phyloP scores from a whole-genome alignment of 1,140 invertebrate genomes.

The Thaumatotibia leucotreta region DNA sequence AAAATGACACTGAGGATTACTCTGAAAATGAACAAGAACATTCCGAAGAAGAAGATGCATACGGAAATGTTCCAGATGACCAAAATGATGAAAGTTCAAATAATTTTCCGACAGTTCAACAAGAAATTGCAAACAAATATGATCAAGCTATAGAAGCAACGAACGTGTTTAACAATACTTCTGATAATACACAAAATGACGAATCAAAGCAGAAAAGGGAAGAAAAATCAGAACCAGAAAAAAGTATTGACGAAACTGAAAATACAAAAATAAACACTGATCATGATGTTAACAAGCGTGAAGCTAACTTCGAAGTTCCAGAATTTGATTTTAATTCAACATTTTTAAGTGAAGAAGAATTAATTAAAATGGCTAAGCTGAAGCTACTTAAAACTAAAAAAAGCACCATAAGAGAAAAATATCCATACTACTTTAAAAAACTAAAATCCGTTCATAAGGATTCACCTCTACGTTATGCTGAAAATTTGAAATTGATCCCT shows the following conservation, averaged over 20 bases:
- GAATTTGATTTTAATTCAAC: slow-evolving; percentile 46
- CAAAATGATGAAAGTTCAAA: slow-evolving; percentile 19
- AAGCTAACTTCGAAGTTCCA: slow-evolving; percentile 41
- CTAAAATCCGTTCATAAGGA: slow-evolving; percentile 61
- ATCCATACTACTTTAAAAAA: slow-evolving; percentile 74
- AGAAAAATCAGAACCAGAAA: slow-evolving; percentile 15
- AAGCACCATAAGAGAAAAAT: slow-evolving; percentile 50
- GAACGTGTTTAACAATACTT: too few relatives aligned
- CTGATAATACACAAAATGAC: slow-evolving; percentile 9
- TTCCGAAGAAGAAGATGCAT: slow-evolving; percentile 26
- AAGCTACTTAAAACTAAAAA: slow-evolving; percentile 32
- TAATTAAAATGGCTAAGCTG: slow-evolving; percentile 30
- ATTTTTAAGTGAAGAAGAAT: slow-evolving; percentile 38
- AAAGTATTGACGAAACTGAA: neutral
- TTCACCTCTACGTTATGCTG: slow-evolving; percentile 79
- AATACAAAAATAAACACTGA: slow-evolving; percentile 16
- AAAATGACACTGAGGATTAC: slow-evolving; percentile 49
- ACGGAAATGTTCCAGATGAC: slow-evolving; percentile 21
- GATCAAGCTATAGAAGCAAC: too few relatives aligned
- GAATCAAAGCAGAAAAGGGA: slow-evolving; percentile 25
- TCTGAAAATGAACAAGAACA: slow-evolving; percentile 46
- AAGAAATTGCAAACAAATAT: neutral
- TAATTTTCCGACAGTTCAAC: neutral
- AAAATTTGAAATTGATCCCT: slow-evolving; percentile 77
- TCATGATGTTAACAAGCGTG: slow-evolving; percentile 49